Evolutionary conservation across 2,113 vertebrate genomes (phyloP).

Genomic region (Lepisosteus oculatus): DNA sequence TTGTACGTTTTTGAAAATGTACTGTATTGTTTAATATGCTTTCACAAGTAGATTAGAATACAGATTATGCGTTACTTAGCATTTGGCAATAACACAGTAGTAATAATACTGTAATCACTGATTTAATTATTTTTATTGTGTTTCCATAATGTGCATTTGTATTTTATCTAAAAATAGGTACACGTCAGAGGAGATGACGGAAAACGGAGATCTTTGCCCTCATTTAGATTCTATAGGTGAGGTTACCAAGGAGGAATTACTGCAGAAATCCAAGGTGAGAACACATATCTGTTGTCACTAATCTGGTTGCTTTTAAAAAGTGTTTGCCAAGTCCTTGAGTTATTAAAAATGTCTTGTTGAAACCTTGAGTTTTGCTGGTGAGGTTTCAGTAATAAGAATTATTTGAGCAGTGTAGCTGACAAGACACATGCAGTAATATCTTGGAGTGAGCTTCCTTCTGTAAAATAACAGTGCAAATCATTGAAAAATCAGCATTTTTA

Average conservation of each 20-base stretch:
- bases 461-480: too few relatives aligned
- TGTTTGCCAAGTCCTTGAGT: too few relatives aligned
- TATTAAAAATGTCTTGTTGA: too few relatives aligned
- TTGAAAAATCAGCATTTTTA: too few relatives aligned
- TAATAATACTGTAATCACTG: background rate
- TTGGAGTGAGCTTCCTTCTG: too few relatives aligned
- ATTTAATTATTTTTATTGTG: background rate
- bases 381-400: too few relatives aligned
- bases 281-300: conserved; percentile 5
- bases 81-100: background rate
- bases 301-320: too few relatives aligned
- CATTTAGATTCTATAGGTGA: conserved; percentile 93
- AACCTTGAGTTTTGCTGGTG: too few relatives aligned
- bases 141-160: background rate
- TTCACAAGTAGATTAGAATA: background rate
- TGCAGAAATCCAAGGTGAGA: conserved; percentile 90
- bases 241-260: conserved; percentile 90
- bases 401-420: too few relatives aligned
- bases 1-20: background rate
- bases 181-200: conserved; percentile 69
- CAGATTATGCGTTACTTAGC: background rate
- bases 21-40: background rate
- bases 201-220: conserved; percentile 77
- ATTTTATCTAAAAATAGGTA: conserved; percentile 15
- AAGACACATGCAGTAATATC: too few relatives aligned